Evolutionary conservation across 2,113 vertebrate genomes (phyloP).

Genomic region (Archilochus colubris): DNA sequence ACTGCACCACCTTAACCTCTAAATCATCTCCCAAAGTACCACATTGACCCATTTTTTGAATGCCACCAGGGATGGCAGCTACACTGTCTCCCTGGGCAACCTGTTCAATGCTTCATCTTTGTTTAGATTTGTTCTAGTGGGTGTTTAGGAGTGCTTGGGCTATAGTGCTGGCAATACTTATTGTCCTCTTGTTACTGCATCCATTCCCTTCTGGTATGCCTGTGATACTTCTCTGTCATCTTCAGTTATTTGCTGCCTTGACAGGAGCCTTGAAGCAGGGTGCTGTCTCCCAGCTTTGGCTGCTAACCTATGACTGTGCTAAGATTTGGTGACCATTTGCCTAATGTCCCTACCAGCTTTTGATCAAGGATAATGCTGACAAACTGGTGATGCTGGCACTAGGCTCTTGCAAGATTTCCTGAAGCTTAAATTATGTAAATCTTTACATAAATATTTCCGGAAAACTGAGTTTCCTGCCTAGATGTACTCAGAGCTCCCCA

Average conservation of each 20-base stretch:
- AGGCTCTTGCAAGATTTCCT: background rate
- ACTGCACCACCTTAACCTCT: too few species aligned
- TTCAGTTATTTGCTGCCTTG: background rate
- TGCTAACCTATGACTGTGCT: background rate
- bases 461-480: background rate
- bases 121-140: fast-evolving
- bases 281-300: background rate
- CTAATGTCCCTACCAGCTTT: background rate
- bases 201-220: background rate
- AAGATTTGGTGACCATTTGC: background rate
- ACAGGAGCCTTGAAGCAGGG: background rate
- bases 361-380: background rate
- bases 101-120: background rate
- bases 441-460: background rate
- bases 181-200: background rate
- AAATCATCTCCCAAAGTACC: too few species aligned
- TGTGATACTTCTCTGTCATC: background rate
- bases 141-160: fast-evolving
- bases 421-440: background rate
- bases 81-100: too few species aligned
- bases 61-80: too few species aligned
- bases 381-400: background rate
- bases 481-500: background rate
- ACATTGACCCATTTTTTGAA: too few species aligned
- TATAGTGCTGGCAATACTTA: background rate